Conservation (phyloP, 2,113 vertebrate species). For the Neolamprologus caudopunctatus region DNA sequence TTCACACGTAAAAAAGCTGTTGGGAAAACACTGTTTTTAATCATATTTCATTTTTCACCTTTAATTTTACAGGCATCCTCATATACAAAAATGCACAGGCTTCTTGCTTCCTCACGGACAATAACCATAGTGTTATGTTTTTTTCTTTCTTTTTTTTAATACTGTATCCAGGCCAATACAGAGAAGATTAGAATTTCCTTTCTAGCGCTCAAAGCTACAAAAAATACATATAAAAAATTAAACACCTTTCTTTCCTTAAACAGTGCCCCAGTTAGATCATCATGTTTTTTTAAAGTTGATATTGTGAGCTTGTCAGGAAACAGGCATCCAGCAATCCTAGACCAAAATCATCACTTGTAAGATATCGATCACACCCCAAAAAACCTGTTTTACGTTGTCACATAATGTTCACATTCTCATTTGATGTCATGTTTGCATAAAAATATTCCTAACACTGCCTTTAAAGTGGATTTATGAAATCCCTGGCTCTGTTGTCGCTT, state of each 20-base stretch:
- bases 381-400: neutral
- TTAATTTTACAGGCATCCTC: neutral
- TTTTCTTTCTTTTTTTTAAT: neutral
- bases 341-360: neutral
- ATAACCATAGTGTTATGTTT: neutral
- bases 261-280: neutral
- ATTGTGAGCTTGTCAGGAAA: neutral
- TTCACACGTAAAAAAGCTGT: neutral
- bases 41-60: neutral
- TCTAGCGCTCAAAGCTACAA: neutral
- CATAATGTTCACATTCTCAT: neutral
- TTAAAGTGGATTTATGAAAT: neutral
- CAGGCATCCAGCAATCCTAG: neutral
- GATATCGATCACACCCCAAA: neutral
- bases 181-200: neutral
- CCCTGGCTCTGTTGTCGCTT: neutral
- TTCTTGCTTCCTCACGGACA: neutral
- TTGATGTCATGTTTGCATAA: neutral
- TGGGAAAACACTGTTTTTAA: neutral
- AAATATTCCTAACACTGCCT: neutral
- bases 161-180: neutral
- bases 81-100: neutral
- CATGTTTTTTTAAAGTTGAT: neutral
- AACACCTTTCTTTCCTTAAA: neutral
- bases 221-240: neutral